These are phyloP conservation scores for Plebejus melissa DNA, from an alignment of 2,888 invertebrate genomes.

Conservation along the genomic window DNA sequence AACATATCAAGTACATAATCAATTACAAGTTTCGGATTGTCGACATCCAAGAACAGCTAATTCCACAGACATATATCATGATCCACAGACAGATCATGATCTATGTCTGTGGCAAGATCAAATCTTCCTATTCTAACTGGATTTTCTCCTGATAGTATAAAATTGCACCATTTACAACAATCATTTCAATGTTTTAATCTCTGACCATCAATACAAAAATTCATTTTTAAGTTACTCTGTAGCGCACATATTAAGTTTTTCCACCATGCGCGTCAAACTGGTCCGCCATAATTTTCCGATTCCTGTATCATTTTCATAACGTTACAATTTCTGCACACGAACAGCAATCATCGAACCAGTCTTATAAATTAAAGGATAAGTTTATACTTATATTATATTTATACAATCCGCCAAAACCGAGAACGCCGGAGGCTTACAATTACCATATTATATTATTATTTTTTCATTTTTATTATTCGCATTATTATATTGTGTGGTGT, in stretches of 20 bases:
- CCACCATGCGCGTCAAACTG: conserved; percentile 2
- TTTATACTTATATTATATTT: not conserved
- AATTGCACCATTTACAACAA: too few species aligned
- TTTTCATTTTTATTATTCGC: conserved; percentile 79
- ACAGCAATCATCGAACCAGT: conserved; percentile 10
- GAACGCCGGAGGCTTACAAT: conserved; percentile 69
- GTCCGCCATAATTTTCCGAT: not conserved
- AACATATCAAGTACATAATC: too few species aligned
- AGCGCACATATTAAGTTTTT: not conserved
- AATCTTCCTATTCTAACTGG: too few species aligned
- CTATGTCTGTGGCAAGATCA: too few species aligned
- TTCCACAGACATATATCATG: too few species aligned
- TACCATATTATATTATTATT: conserved; percentile 78
- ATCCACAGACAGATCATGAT: too few species aligned
- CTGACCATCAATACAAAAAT: too few species aligned
- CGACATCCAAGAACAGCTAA: too few species aligned
- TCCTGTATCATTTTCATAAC: conserved; percentile 16
- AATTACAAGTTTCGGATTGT: too few species aligned
- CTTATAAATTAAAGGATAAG: conserved; percentile 11
- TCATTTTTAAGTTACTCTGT: not conserved
- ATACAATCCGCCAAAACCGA: conserved; percentile 41
- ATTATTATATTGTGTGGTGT: conserved; percentile 80
- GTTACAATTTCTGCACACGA: conserved; percentile 7
- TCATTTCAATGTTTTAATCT: too few species aligned
- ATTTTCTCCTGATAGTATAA: too few species aligned